A percentile compares a stretch with the other conserved stretches of the same genome.
phyloP scores from a whole-genome alignment of 1,140 invertebrate species.

The Calephelis virginiensis region DNA sequence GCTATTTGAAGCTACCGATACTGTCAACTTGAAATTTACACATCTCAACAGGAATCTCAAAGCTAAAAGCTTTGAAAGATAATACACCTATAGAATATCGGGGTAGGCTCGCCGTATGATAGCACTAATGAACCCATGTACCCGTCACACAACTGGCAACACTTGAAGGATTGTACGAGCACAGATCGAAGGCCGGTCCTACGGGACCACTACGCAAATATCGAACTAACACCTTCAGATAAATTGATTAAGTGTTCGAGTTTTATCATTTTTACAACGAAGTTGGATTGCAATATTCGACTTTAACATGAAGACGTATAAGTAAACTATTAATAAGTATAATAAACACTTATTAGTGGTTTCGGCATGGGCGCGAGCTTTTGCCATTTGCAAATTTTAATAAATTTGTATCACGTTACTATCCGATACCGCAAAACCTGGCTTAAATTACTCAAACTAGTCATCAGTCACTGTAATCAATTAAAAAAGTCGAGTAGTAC shows the following conservation, averaged over 20 bases:
- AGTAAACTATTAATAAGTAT: too few species aligned
- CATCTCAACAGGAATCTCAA: constrained; percentile 51
- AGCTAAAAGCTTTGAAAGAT: constrained; percentile 68
- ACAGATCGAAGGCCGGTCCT: constrained; percentile 40
- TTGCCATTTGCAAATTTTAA: too few species aligned
- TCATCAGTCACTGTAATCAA: too few species aligned
- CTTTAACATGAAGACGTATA: too few species aligned
- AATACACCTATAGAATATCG: constrained; percentile 54
- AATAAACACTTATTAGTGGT: too few species aligned
- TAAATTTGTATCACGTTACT: too few species aligned
- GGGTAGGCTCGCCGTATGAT: constrained; percentile 47
- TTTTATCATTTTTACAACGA: too few species aligned
- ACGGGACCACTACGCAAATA: constrained; percentile 59
- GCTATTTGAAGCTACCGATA: constrained; percentile 42
- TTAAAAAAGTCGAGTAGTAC: too few species aligned
- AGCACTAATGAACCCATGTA: constrained; percentile 71
- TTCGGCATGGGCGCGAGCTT: too few species aligned
- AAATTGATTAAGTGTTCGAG: constrained; percentile 1
- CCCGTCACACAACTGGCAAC: constrained; percentile 62
- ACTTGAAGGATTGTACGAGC: constrained; percentile 35
- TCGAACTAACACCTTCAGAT: constrained; percentile 49
- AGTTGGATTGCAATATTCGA: too few species aligned
- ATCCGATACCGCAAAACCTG: too few species aligned
- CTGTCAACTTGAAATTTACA: constrained; percentile 52
- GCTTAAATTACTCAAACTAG: too few species aligned